Base-by-base conservation (phyloP, 1,140 invertebrate genomes). In the Panagrolaimus sp. region DNA sequence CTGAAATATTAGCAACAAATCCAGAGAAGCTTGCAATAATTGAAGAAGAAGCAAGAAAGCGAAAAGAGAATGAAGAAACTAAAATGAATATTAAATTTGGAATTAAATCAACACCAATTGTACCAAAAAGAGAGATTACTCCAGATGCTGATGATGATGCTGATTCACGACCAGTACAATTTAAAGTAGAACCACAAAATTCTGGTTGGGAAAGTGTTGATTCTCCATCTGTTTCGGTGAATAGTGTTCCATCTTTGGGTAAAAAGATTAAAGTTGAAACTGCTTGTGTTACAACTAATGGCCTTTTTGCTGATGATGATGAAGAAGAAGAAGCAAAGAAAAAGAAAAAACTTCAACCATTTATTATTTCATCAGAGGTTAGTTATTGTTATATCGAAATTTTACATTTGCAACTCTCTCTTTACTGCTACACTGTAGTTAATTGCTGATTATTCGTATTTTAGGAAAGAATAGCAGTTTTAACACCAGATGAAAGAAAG, bases 401-500 rank as follows among this genome's bases (percentile, higher is more conserved):
- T 38, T 38, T 38, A 38, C n/a, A n/a, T n/a, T n/a, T n/a, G n/a
- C n/a, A n/a, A n/a, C n/a, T n/a, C n/a, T n/a, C n/a, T n/a, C n/a
- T n/a, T n/a, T n/a, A n/a, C n/a, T n/a, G n/a, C n/a, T n/a, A n/a
- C n/a, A n/a, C n/a, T n/a, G n/a, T n/a, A n/a, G n/a, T n/a, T n/a
- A n/a, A n/a, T n/a, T n/a, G n/a, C n/a, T n/a, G n/a, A 38, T 38
- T 4, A 38, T 4, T 38, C 31, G 7, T 38, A n/a, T 20, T 47
- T 57, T 38, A 76, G 73, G 75, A 77, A 14, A 74, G 75, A 47
- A 75, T 77, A 9, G 72, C 78, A 27, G 42, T 68, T 4, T 27
- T 78, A 44, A 89, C 88, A 69, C 90, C 91, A 75, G 94, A 96
- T 85, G 96, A 98, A 84, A 97, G 98, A 84, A 86, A 92, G 61